These are phyloP conservation scores for Lepilemur septentrionalis DNA, from an alignment of 2,797 vertebrate species.

Conservation along the genomic window DNA sequence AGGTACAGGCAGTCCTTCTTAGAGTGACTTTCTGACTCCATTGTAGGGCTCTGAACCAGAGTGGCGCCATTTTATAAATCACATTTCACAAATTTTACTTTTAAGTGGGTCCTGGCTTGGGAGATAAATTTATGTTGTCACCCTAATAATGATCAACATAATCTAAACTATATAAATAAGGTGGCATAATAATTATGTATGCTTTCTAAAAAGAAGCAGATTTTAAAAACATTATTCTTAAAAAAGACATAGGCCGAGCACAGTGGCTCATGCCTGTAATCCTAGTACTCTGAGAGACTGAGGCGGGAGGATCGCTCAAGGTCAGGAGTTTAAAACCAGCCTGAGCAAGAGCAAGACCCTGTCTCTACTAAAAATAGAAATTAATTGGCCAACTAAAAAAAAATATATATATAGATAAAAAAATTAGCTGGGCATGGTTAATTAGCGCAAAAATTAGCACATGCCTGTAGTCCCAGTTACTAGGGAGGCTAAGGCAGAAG, in stretches of 20 bases:
- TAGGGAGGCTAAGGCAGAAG: no score
- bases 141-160: background rate
- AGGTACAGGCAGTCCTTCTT: background rate
- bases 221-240: constrained; percentile 2
- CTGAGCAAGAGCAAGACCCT: no score
- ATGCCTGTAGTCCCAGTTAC: no score
- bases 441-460: no score
- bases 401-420: no score
- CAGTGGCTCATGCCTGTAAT: no score
- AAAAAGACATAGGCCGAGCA: background rate
- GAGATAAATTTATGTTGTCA: background rate
- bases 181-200: background rate
- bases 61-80: background rate
- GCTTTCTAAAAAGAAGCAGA: background rate
- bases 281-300: no score
- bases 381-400: no score
- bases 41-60: background rate
- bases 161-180: background rate
- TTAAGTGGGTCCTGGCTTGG: background rate
- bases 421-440: no score
- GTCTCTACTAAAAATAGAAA: no score
- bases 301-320: no score
- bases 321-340: no score
- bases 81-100: background rate
- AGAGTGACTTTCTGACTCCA: background rate